Percentiles rank a stretch among this genome's conserved stretches.
phyloP scores from a whole-genome alignment of 1,140 invertebrate species.

The Charaxes varanes region DNA sequence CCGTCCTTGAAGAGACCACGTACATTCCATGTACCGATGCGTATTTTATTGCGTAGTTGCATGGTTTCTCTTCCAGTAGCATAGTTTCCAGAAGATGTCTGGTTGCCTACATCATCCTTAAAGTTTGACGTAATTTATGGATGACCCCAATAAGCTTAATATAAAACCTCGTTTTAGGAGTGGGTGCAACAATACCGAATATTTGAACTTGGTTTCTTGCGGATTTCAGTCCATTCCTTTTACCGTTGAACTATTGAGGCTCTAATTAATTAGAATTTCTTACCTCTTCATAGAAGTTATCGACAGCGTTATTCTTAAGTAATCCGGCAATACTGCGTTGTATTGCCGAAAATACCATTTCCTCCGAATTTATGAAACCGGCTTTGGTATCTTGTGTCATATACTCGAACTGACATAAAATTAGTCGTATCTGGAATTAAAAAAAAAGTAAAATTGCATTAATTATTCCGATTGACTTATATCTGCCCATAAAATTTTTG shows the following conservation, averaged over 20 bases:
- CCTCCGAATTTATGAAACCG: constrained; percentile 36
- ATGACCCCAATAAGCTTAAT: too few species aligned
- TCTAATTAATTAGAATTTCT: too few species aligned
- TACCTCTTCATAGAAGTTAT: constrained; percentile 51
- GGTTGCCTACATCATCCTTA: constrained; percentile 11
- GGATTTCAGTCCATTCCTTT: too few species aligned
- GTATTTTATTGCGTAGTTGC: too few species aligned
- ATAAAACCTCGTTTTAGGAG: too few species aligned
- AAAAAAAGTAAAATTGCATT: too few species aligned
- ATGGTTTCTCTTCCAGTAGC: constrained; percentile 10
- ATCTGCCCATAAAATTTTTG: too few species aligned
- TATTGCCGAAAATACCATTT: constrained; percentile 45
- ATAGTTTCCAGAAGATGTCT: constrained; percentile 14
- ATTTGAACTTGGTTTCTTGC: too few species aligned
- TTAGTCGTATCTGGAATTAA: constrained; percentile 58
- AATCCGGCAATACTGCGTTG: constrained; percentile 41
- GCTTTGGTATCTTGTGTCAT: constrained; percentile 27
- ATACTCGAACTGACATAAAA: constrained; percentile 58
- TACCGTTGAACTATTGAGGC: too few species aligned
- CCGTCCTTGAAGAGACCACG: constrained; percentile 11
- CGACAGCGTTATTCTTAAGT: constrained; percentile 44
- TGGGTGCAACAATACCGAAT: too few species aligned
- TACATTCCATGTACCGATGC: constrained; percentile 20
- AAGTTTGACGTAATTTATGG: too few species aligned
- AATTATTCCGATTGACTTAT: too few species aligned